phyloP scores from a whole-genome alignment of 2,113 vertebrate species.

The Sprattus sprattus region DNA sequence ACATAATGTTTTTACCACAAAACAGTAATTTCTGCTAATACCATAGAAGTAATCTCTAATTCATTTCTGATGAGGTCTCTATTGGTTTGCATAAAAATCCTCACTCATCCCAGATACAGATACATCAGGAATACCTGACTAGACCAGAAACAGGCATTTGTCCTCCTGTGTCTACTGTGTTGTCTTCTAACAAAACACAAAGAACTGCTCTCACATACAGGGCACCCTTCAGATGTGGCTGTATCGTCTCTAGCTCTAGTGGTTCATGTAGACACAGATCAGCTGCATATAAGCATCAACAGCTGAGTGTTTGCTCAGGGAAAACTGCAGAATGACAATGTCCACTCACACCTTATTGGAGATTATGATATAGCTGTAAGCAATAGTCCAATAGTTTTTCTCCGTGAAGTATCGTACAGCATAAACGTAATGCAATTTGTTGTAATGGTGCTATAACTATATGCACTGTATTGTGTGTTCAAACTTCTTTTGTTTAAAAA shows the following conservation, averaged over 20 bases:
- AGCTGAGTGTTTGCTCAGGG: background rate
- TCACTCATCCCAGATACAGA: background rate
- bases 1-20: too few species aligned
- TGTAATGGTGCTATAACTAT: background rate
- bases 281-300: background rate
- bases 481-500: background rate
- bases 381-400: background rate
- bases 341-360: background rate
- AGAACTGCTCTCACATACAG: background rate
- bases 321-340: background rate
- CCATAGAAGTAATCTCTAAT: background rate
- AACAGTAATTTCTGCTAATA: background rate
- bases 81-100: background rate
- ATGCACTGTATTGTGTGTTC: background rate
- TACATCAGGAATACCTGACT: background rate
- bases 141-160: background rate
- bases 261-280: background rate
- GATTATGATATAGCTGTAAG: background rate
- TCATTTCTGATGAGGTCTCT: background rate
- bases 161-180: background rate
- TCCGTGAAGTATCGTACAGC: background rate
- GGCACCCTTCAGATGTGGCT: background rate
- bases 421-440: background rate
- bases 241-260: background rate
- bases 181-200: background rate